These are phyloP conservation scores for Bruchidius siliquastri DNA, from an alignment of 2,888 invertebrate genomes.

Conservation along the genomic window DNA sequence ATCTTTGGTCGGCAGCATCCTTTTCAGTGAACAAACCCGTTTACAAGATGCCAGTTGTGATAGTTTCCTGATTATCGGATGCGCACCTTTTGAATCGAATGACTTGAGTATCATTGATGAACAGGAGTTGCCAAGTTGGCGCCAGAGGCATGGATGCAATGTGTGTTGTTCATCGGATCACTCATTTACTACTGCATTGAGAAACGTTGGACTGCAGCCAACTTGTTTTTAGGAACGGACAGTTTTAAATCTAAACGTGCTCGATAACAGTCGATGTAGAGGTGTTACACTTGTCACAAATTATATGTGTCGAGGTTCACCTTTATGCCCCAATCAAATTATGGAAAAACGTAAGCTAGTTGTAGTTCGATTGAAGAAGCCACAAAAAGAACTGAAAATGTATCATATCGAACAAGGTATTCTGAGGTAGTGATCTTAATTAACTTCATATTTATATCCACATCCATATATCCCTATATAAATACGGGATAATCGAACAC, in stretches of 20 bases:
- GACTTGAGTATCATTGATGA: neutral
- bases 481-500: no score
- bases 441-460: no score
- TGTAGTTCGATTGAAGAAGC: no score
- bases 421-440: no score
- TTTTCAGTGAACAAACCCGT: no score
- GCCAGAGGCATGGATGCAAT: neutral
- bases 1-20: no score
- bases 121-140: neutral
- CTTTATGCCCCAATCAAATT: neutral
- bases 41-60: no score
- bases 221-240: neutral
- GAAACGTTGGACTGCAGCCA: neutral
- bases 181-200: neutral
- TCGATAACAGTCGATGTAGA: neutral
- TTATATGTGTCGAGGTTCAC: neutral
- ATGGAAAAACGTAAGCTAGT: no score
- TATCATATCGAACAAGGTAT: no score
- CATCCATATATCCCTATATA: no score
- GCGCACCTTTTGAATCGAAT: neutral
- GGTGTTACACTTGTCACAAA: neutral
- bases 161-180: neutral
- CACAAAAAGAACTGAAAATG: no score
- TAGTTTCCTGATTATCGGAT: no score
- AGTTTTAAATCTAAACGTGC: neutral